Conservation (phyloP, 2,113 vertebrate genomes). For the Motacilla tschutschensis region DNA sequence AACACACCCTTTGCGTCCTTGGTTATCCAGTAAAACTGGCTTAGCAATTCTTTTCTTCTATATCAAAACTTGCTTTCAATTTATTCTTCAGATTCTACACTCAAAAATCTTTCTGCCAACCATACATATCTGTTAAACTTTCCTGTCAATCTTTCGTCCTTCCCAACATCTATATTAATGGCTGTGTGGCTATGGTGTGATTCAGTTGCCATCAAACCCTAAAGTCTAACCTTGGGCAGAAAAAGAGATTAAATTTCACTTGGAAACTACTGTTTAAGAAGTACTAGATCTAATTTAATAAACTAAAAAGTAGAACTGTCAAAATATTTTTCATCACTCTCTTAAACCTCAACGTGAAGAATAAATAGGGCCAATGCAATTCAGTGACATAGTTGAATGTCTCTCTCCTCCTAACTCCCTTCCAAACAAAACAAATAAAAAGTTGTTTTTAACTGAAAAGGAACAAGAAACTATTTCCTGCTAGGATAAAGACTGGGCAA, state of each 20-base stretch:
- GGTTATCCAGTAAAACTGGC: not conserved
- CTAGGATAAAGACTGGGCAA: not conserved
- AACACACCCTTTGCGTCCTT: not conserved
- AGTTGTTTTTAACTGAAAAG: not conserved
- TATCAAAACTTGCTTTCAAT: too few species aligned
- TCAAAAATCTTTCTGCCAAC: too few species aligned
- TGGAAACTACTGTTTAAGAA: not conserved
- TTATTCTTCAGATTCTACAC: too few species aligned
- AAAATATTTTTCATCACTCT: not conserved
- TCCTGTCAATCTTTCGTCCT: too few species aligned
- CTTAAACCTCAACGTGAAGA: not conserved
- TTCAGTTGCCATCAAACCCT: not conserved
- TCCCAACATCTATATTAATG: not conserved
- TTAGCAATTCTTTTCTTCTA: too few species aligned
- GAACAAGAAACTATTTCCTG: not conserved
- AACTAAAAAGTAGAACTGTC: not conserved
- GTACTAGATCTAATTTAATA: not conserved
- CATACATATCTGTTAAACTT: too few species aligned
- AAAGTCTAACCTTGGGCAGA: not conserved
- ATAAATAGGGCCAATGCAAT: not conserved
- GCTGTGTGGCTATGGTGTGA: rapidly evolving
- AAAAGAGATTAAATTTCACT: not conserved
- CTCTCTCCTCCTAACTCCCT: not conserved
- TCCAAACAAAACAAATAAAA: not conserved
- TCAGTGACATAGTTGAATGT: not conserved